A percentile compares a stretch with the other conserved stretches of the same genome.
Conservation (phyloP, 2,797 vertebrate species). For the Crossoptilon crossoptilon region DNA sequence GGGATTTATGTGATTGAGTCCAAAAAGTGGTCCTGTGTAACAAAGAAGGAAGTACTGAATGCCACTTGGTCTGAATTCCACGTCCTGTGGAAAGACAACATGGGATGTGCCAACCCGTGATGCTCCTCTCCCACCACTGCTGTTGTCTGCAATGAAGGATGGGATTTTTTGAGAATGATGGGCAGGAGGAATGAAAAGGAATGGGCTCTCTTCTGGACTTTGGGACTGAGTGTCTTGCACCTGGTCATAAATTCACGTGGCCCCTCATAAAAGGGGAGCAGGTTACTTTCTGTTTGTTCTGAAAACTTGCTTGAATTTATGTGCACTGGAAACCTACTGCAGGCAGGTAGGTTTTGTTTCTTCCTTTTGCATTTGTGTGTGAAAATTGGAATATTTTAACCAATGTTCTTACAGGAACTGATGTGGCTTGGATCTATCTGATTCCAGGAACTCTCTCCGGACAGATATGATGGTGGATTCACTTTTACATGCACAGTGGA, state of each 20-base stretch:
- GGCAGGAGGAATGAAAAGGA: conserved; percentile 38
- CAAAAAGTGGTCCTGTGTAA: background rate
- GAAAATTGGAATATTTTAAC: conserved; percentile 78
- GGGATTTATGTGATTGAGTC: background rate
- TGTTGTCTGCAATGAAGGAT: conserved; percentile 80
- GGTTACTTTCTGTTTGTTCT: conserved; percentile 57
- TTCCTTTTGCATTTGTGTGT: conserved; percentile 63
- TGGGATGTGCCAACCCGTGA: background rate
- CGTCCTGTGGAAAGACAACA: background rate
- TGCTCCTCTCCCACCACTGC: background rate
- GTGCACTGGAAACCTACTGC: conserved; percentile 57
- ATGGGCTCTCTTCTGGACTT: conserved; percentile 46
- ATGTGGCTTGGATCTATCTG: conserved; percentile 81
- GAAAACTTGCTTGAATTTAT: conserved; percentile 84
- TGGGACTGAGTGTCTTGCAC: conserved; percentile 12
- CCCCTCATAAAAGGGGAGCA: conserved; percentile 69
- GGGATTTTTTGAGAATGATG: conserved; percentile 34
- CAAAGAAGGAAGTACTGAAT: background rate
- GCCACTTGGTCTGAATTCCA: conserved; percentile 10
- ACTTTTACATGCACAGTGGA: conserved; percentile 89
- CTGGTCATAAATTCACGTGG: conserved; percentile 67
- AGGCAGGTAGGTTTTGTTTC: conserved; percentile 23
- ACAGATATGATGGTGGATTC: conserved; percentile 84
- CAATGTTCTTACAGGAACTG: conserved; percentile 82
- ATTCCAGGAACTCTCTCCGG: conserved; percentile 83